A percentile compares a stretch with the other conserved stretches of the same genome.
phyloP scores from a whole-genome alignment of 2,888 invertebrate genomes.

The Cheilosia vernalis region DNA sequence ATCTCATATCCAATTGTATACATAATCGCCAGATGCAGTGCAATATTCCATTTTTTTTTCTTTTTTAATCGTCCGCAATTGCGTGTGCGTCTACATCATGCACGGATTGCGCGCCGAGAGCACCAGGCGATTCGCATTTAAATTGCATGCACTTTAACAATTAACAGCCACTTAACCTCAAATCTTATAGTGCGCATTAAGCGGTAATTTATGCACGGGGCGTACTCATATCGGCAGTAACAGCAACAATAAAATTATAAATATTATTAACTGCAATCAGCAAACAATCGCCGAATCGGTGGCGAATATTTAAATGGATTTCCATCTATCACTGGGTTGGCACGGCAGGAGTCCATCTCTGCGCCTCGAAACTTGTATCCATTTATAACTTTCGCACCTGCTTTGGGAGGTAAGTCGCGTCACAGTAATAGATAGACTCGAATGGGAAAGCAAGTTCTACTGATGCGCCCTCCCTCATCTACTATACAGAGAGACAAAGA shows the following conservation, averaged over 20 bases:
- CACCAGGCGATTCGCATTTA: conserved; percentile 60
- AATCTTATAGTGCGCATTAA: conserved; percentile 67
- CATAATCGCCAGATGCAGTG: neutral
- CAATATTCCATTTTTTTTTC: too few species aligned
- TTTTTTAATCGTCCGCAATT: conserved; percentile 16
- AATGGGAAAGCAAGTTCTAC: neutral
- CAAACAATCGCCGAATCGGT: conserved; percentile 52
- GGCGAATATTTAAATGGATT: conserved; percentile 47
- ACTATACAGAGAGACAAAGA: conserved; percentile 4
- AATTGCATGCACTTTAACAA: conserved; percentile 79
- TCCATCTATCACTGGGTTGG: conserved; percentile 56
- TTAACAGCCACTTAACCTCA: conserved; percentile 79
- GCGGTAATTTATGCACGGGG: conserved; percentile 65
- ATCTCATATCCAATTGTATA: neutral
- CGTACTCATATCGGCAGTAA: conserved; percentile 55
- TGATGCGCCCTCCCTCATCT: neutral
- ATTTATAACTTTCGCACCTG: conserved; percentile 68
- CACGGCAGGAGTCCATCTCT: conserved; percentile 63
- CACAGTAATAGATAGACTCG: neutral
- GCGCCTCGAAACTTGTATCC: conserved; percentile 35
- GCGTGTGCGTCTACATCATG: conserved; percentile 52
- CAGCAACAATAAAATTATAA: conserved; percentile 67
- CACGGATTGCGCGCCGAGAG: conserved; percentile 51
- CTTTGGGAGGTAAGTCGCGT: neutral
- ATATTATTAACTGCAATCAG: conserved; percentile 68